Percentiles rank a stretch among this genome's conserved stretches.
Evolutionary conservation across 2,888 invertebrate species (phyloP).

Genomic region (Cosmia trapezina): DNA sequence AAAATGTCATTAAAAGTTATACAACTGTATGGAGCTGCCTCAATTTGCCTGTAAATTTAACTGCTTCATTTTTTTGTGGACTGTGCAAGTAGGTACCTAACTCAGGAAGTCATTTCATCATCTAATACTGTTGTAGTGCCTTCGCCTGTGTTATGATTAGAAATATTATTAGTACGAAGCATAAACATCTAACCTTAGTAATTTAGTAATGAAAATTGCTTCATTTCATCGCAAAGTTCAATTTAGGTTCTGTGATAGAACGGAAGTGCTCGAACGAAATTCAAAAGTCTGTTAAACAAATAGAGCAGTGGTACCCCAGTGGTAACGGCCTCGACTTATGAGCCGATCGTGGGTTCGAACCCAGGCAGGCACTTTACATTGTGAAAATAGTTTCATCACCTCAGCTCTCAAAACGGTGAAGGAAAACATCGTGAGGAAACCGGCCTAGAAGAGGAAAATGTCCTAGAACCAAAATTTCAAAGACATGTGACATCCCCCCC

Average conservation of each 20-base stretch:
- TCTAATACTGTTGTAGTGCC: not conserved
- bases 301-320: no score
- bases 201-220: not conserved
- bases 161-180: slow-evolving; percentile 47
- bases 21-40: no score
- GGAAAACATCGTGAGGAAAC: no score
- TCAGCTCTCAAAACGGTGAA: no score
- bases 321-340: no score
- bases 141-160: slow-evolving; percentile 51
- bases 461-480: no score
- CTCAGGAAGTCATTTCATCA: slow-evolving; percentile 19
- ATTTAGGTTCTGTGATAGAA: not conserved
- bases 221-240: not conserved
- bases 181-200: slow-evolving; percentile 33
- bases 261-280: not conserved
- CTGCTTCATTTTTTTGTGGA: not conserved
- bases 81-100: not conserved
- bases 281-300: not conserved
- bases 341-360: no score
- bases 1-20: not conserved
- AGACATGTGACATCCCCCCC: no score
- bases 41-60: no score
- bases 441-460: no score
- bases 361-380: no score
- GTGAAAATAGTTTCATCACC: no score